phyloP scores from a whole-genome alignment of 2,888 invertebrate genomes.

The Chydorus sphaericus region DNA sequence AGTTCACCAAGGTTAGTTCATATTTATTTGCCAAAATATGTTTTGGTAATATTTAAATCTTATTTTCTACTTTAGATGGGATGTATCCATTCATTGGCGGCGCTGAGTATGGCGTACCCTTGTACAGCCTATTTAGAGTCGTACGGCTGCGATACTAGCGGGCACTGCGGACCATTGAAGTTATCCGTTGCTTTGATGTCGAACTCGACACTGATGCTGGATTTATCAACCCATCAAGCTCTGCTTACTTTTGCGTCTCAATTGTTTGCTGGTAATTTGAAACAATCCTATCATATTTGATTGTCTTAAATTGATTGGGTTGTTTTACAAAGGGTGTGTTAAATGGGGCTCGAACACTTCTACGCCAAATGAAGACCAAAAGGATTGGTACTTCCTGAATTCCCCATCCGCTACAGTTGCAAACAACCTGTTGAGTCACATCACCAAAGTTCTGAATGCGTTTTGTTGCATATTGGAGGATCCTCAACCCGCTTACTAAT shows the following conservation, averaged over 20 bases:
- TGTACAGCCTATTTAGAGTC: constrained; percentile 49
- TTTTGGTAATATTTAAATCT: constrained; percentile 9
- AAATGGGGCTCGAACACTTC: background rate
- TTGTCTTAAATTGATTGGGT: background rate
- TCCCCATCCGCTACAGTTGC: constrained; percentile 11
- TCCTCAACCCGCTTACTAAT: constrained; percentile 7
- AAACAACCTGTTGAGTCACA: constrained; percentile 17
- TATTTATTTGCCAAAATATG: background rate
- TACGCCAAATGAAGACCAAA: constrained; percentile 15
- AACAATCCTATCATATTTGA: background rate
- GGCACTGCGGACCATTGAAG: constrained; percentile 28
- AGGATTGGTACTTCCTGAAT: constrained; percentile 3
- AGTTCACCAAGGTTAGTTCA: background rate
- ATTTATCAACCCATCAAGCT: constrained; percentile 36
- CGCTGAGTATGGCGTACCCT: constrained; percentile 47
- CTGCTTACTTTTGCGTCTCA: constrained; percentile 16
- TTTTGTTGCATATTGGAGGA: constrained; percentile 19
- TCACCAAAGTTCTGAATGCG: constrained; percentile 17
- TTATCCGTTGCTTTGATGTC: constrained; percentile 33
- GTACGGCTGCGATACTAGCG: constrained; percentile 27
- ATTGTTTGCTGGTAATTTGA: constrained; percentile 3
- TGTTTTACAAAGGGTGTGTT: background rate
- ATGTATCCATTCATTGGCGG: constrained; percentile 49
- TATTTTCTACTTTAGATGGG: constrained; percentile 36
- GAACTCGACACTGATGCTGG: constrained; percentile 37